Percentiles rank a stretch among this genome's conserved stretches.
phyloP scores from a whole-genome alignment of 2,888 invertebrate genomes.

The Platypus cylindrus region DNA sequence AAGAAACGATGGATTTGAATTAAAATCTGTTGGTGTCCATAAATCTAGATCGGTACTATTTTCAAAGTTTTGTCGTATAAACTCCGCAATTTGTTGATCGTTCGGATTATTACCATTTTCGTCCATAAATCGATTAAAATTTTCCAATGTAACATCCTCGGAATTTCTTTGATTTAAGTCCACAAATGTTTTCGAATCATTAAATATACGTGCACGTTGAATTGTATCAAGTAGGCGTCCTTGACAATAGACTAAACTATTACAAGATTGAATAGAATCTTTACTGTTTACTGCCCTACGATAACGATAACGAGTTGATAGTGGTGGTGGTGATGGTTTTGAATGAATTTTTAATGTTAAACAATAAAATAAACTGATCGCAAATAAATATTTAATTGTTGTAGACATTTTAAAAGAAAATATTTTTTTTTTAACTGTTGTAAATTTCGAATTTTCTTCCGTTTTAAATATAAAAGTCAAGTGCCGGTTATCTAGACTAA shows the following conservation, averaged over 20 bases:
- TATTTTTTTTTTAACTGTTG: too few species aligned
- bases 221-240: constrained; percentile 61
- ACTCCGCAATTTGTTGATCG: constrained; percentile 36
- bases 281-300: not conserved
- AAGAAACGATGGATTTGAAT: constrained; percentile 44
- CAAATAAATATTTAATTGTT: too few species aligned
- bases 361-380: too few species aligned
- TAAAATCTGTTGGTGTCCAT: constrained; percentile 47
- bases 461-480: too few species aligned
- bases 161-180: constrained; percentile 45
- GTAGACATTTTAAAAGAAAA: too few species aligned
- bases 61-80: constrained; percentile 46
- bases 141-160: constrained; percentile 41
- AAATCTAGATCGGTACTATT: constrained; percentile 44
- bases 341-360: too few species aligned
- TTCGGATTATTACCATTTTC: constrained; percentile 36
- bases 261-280: constrained; percentile 27
- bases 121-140: constrained; percentile 44
- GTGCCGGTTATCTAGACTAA: too few species aligned
- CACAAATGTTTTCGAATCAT: constrained; percentile 74
- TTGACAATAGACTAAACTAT: constrained; percentile 58
- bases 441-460: too few species aligned
- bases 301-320: too few species aligned
- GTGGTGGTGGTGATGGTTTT: too few species aligned
- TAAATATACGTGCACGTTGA: constrained; percentile 51